These are phyloP conservation scores for Suncus etruscus DNA, from an alignment of 2,113 vertebrate genomes.

Conservation along the genomic window DNA sequence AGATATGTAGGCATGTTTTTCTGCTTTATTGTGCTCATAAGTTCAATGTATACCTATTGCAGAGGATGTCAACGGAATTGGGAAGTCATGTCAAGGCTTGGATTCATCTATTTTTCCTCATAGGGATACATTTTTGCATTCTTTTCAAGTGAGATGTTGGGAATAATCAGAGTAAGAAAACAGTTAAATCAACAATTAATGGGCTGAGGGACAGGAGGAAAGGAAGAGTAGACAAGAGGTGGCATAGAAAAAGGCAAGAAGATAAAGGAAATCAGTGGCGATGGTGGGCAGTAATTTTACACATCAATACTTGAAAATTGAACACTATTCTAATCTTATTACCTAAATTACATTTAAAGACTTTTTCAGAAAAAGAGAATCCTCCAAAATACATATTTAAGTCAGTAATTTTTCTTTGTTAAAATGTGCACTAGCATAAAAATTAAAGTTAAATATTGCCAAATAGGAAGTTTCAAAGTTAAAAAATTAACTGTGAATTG, in stretches of 20 bases:
- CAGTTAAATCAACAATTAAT: not conserved
- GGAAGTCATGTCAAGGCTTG: not conserved
- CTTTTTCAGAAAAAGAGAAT: too few species aligned
- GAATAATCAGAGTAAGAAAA: slow-evolving; percentile 7
- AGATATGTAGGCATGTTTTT: not conserved
- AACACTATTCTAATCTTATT: too few species aligned
- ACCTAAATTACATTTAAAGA: too few species aligned
- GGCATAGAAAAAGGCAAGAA: too few species aligned
- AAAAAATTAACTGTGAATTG: slow-evolving; percentile 77
- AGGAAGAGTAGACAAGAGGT: too few species aligned
- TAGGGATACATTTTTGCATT: not conserved
- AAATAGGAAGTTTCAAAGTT: slow-evolving; percentile 81
- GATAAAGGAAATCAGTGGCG: too few species aligned
- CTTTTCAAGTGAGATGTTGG: not conserved
- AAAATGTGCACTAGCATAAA: slow-evolving; percentile 77
- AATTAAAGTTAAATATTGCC: slow-evolving; percentile 78
- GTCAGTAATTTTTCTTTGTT: slow-evolving; percentile 72
- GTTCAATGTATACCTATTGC: too few species aligned
- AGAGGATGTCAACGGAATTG: not conserved
- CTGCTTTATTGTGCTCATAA: not conserved
- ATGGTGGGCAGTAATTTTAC: too few species aligned
- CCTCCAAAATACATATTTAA: not conserved
- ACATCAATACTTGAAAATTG: too few species aligned
- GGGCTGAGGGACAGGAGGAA: too few species aligned
- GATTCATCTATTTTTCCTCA: not conserved